Conservation (phyloP, 2,888 invertebrate species). For the Drosophila hamatofila region DNA sequence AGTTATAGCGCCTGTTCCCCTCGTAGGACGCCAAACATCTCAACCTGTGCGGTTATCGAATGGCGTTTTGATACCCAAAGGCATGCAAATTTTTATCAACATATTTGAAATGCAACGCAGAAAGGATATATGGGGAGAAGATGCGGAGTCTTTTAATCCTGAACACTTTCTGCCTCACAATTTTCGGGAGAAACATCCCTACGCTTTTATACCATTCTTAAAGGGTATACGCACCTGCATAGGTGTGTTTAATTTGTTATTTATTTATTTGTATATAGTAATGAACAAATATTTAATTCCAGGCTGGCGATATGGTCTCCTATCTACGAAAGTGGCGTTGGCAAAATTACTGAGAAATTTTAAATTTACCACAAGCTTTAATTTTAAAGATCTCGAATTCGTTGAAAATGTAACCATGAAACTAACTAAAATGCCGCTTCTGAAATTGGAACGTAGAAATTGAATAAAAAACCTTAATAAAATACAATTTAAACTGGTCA, state of each 20-base stretch:
- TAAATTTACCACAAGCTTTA: conserved; percentile 19
- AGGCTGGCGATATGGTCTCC: conserved; percentile 21
- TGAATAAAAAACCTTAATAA: neutral
- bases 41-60: conserved; percentile 2
- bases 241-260: neutral
- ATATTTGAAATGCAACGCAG: conserved; percentile 28
- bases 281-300: neutral
- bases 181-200: conserved; percentile 12
- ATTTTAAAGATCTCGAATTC: conserved; percentile 17
- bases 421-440: conserved; percentile 2
- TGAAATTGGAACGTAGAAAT: conserved; percentile 9
- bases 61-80: conserved; percentile 15
- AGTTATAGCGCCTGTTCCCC: conserved; percentile 18
- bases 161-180: conserved; percentile 22
- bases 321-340: conserved; percentile 16
- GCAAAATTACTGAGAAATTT: conserved; percentile 23
- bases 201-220: conserved; percentile 19
- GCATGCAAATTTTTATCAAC: conserved; percentile 2
- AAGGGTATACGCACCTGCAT: conserved; percentile 25
- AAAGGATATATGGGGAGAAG: conserved; percentile 26
- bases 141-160: conserved; percentile 19
- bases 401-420: conserved; percentile 17
- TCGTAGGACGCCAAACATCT: conserved; percentile 12
- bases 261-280: no score
- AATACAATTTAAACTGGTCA: no score